Percentiles rank a stretch among this genome's conserved stretches.
These are phyloP conservation scores for Glandiceps talaboti DNA, from an alignment of 53 echinoderm and acorn worm genomes.

Conservation along the genomic window DNA sequence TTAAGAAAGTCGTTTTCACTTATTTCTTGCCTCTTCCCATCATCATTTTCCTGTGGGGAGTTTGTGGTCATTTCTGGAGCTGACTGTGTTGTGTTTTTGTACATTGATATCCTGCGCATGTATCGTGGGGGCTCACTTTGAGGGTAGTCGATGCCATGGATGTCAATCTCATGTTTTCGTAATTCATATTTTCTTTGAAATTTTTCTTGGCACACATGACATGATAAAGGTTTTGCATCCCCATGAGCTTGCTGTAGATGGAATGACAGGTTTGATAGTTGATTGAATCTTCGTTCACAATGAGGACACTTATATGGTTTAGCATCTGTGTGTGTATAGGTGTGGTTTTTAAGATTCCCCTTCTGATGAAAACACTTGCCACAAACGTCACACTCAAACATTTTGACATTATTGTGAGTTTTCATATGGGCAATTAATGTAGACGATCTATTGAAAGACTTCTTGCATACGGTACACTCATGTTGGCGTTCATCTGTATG, in stretches of 20 bases:
- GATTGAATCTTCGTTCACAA: slow-evolving; percentile 92
- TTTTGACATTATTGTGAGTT: slow-evolving; percentile 89
- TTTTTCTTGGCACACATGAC: slow-evolving; percentile 68
- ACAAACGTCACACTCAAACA: slow-evolving; percentile 89
- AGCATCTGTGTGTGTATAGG: slow-evolving; percentile 80
- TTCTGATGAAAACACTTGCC: slow-evolving; percentile 99
- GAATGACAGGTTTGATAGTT: slow-evolving; percentile 90
- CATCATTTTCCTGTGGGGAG: neutral
- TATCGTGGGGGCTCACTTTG: neutral
- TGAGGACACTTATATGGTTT: slow-evolving; percentile 89
- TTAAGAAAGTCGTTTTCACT: neutral
- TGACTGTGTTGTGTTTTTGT: neutral
- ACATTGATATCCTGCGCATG: too few species aligned
- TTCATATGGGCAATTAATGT: slow-evolving; percentile 93
- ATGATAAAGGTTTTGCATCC: slow-evolving; percentile 95
- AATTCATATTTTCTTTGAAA: slow-evolving; percentile 96
- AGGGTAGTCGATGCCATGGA: slow-evolving; percentile 33
- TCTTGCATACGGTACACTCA: slow-evolving; percentile 85
- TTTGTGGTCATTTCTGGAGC: neutral
- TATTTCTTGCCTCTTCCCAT: neutral
- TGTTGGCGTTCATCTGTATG: slow-evolving; percentile 95
- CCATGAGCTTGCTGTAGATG: slow-evolving; percentile 90
- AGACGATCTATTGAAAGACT: slow-evolving; percentile 94
- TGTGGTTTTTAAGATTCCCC: slow-evolving; percentile 98
- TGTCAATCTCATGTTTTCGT: slow-evolving; percentile 81